Base-by-base conservation (phyloP, 1,140 invertebrate genomes). In the Drosophila truncata region DNA sequence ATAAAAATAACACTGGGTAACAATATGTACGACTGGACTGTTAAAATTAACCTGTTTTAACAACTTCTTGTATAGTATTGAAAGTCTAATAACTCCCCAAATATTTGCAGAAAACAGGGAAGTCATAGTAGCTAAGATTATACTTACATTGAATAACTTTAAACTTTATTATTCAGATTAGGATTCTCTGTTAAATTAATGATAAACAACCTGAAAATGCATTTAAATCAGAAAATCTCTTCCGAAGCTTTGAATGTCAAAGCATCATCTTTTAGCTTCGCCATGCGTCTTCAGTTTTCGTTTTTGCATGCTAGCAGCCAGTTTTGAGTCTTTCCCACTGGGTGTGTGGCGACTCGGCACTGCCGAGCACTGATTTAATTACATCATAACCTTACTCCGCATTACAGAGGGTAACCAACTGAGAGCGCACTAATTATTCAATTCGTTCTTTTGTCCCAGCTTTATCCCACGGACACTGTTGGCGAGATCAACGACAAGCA, bases 401-500 rank as follows among this genome's bases (percentile, higher is more conserved):
- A 20, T n/a, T 27, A 16, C 60, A 41, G 39, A 29, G 13, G 42
- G 27, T 7, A 29, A 64, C 11, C n/a, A 44, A 44, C 18, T 25
- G 7, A 23, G 11, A 11, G 25, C 11, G 33, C 23, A 39, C 42
- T 35, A 42, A 74, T 52, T 20, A 61, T 75, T 42, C 20, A 29
- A 9, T 29, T 57, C 58, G 29, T 41, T 50, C 18, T 61, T 52
- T 31, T 71, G 52, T 54, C 9, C 57, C 5, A 87, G 87, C 86
- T 90, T 13, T 90, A 86, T 80, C 86, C 86, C 93, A 94, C 94
- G n/a, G 94, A 94, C 25, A 95, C 97, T 29, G 96, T 97, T 0
- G 97, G 98, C 73, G 97, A 98, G 81, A 97, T 97, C 0, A 98
- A 98, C 93, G 97, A 98, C 91, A 98, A 98, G 91, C 98, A 98